Evolutionary conservation across 2,888 invertebrate genomes (phyloP), one percentile per base, ranked within the genome.

Genomic region (Pseudoips prasinana): DNA sequence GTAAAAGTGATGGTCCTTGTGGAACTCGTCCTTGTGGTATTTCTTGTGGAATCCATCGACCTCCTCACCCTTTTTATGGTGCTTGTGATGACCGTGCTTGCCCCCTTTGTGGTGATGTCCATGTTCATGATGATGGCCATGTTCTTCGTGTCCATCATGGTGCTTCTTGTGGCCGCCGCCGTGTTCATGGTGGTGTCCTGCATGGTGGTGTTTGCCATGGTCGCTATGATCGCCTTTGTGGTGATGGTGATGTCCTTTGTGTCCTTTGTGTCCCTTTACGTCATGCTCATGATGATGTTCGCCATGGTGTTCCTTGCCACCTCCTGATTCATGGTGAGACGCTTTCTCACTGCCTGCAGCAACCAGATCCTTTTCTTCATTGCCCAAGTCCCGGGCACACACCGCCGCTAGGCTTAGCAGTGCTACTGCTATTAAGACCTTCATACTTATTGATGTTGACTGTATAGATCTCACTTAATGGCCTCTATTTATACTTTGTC

Each of bases 1-100:
- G 59, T 86, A 81, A 63, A 85, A 86, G 77, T 86, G 79, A 45
- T 86, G 85, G 45, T 86, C 85, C 63, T 86, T 86, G 52, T 86
- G 83, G 77, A 73, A 86, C 57, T 67, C 61, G 36, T 86, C 85
- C 62, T 86, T 86, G 33, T 86, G 85, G 58, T 83, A 83, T 35
- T 85, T 86, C 71, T 86, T 86, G 63, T 86, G 85, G 64, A 65
- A 86, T 6, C 85, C 85, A 29, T 84, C 85, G 44, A 69, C 70
- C 33, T 86, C 64, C 32, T 86, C 85, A 18, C 85, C 85, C 42
- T 86, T 86, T 22, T 84, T 83, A 40, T 85, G 85, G 33, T 86
- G 85, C 23, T 86, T 71, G 29, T 86, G 73, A 36, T 84, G 82
- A 7, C 83, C 83, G 32, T 85, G 85, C 37, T 86, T 86, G 23